Percentiles rank a stretch among this genome's conserved stretches.
phyloP scores from a whole-genome alignment of 2,113 vertebrate genomes.

The Rafetus swinhoei region DNA sequence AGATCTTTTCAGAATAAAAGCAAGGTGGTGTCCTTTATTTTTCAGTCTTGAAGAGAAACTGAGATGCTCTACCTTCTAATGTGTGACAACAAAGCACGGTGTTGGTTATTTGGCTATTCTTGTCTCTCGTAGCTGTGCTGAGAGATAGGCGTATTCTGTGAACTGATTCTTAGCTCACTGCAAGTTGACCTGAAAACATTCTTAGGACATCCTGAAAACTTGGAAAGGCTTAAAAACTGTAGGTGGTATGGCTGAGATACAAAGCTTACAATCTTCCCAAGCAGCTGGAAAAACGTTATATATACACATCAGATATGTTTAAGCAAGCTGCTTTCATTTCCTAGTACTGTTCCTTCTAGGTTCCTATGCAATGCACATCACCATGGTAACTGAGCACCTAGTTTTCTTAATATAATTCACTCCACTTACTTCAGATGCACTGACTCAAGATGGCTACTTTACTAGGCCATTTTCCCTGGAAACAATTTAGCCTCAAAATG shows the following conservation, averaged over 20 bases:
- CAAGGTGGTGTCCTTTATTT: background rate
- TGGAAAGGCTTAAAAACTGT: rapidly evolving
- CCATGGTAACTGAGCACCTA: background rate
- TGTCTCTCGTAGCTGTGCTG: background rate
- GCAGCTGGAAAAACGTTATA: background rate
- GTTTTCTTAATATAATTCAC: background rate
- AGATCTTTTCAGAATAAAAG: background rate
- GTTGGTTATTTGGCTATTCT: background rate
- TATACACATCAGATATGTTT: background rate
- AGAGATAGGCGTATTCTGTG: background rate
- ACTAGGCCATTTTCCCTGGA: background rate
- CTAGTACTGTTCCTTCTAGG: background rate
- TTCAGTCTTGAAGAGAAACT: background rate
- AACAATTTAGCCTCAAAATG: background rate
- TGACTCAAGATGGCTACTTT: background rate
- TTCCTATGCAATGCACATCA: background rate
- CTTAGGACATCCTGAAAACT: background rate
- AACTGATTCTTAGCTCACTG: background rate
- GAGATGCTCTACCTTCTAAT: background rate
- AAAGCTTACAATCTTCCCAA: background rate
- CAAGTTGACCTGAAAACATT: background rate
- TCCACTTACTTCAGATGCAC: background rate
- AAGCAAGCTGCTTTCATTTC: background rate
- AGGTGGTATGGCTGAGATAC: background rate
- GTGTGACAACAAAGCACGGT: background rate